Percentiles rank a stretch among this genome's conserved stretches.
Evolutionary conservation across 2,797 vertebrate species (phyloP).

Genomic region (Morus bassanus): DNA sequence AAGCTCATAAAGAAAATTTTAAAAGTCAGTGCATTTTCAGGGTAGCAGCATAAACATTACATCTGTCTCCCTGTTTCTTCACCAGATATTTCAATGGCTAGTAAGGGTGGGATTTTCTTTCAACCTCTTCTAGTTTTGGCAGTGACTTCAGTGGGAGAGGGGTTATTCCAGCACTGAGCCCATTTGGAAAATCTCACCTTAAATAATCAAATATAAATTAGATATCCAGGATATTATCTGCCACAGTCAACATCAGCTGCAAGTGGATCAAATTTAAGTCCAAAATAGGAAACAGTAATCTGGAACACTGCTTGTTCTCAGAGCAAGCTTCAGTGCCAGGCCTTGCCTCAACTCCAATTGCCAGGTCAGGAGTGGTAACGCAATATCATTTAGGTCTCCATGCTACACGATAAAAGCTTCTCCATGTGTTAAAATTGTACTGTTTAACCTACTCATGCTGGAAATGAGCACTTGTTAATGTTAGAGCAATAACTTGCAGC

Average conservation of each 20-base stretch:
- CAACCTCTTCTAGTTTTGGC: neutral
- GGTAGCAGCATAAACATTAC: neutral
- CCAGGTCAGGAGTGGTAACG: neutral
- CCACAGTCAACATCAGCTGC: neutral
- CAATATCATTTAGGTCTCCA: neutral
- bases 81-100: neutral
- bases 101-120: neutral
- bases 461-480: slow-evolving; percentile 19
- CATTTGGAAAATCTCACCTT: slow-evolving; percentile 34
- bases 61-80: neutral
- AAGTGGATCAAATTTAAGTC: slow-evolving; percentile 18
- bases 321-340: neutral
- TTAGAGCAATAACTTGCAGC: neutral
- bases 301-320: neutral
- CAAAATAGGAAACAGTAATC: slow-evolving; percentile 38
- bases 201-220: slow-evolving; percentile 44
- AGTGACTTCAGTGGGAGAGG: neutral
- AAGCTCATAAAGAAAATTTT: neutral
- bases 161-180: neutral
- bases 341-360: slow-evolving; percentile 9
- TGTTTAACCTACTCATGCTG: neutral
- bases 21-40: neutral
- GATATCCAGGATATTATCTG: neutral
- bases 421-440: slow-evolving; percentile 1
- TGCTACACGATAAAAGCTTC: slow-evolving; percentile 33